These are phyloP conservation scores for Siniperca chuatsi DNA, from an alignment of 2,113 vertebrate genomes.

Conservation along the genomic window DNA sequence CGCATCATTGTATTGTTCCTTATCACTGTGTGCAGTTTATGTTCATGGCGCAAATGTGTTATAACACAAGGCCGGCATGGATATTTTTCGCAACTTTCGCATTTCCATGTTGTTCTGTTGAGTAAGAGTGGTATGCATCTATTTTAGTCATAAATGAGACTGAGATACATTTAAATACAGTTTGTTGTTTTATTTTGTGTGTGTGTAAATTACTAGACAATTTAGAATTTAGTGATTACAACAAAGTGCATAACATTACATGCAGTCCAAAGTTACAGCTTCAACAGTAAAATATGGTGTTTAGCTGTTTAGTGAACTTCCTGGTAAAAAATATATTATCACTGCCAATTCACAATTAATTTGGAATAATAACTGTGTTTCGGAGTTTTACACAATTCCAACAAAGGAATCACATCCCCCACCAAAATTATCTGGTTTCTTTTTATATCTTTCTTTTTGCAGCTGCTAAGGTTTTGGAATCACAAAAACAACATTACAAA, in stretches of 20 bases:
- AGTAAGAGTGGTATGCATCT: neutral
- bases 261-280: neutral
- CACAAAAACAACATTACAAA: neutral
- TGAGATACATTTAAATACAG: neutral
- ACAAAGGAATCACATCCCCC: neutral
- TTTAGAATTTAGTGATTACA: neutral
- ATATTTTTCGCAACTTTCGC: conserved; percentile 23
- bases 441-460: neutral
- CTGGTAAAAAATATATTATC: neutral
- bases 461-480: neutral
- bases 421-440: neutral
- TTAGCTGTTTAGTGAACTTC: neutral
- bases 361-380: neutral
- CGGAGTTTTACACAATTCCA: neutral
- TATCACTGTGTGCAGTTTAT: neutral
- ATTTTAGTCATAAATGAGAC: neutral
- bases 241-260: neutral
- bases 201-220: neutral
- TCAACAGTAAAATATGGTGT: neutral
- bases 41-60: conserved; percentile 22
- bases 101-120: too few relatives aligned
- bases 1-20: neutral
- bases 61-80: conserved; percentile 36
- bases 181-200: neutral
- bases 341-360: neutral